Base-by-base conservation (phyloP, 2,888 invertebrate genomes). In the Dioctria rufipes region DNA sequence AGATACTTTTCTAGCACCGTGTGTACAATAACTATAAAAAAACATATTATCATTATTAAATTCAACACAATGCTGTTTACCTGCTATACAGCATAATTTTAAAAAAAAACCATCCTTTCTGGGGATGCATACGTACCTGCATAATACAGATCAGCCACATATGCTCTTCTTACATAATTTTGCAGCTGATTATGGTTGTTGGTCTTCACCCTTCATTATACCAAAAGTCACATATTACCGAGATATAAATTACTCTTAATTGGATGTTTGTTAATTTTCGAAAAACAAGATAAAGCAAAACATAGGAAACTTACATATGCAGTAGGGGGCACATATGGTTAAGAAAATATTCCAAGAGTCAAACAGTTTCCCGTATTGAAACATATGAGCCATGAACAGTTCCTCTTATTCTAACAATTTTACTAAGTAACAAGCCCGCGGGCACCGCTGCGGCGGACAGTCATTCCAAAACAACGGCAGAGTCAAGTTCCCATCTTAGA, bases 391-490 rank as follows among this genome's bases (percentile, higher is more conserved):
- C 77, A 40, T 63, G 49, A 63, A 63, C 49, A 66, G 77, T 37
- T 63, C 63, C 77, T 77, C 77, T 46, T 75, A 9, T 9, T 63
- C 77, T 66, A 61, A 61, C 77, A 49, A 63, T 77, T 25, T 77
- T 63, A 77, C 77, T 77, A 61, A 77, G 46, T 61, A 61, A 46
- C 46, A 49, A 77, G 77, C 42, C 61, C 8, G 77, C 61, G 8
- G 60, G 40, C 77, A 77, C 63, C 63, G 63, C 54, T 0, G 25
- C 25, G 25, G 25, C 25, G 25, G 25, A 25, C 77, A 77, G 77
- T 77, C 77, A 77, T 77, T 77, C 77, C 77, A 61, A 77, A 46
- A 43, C 77, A 77, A 63, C 77, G 77, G 77, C 43, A 77, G 77
- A 77, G 77, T 63, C 77, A 77, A 77, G 77, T 77, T 77, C 77